Conservation (phyloP, 2,888 invertebrate species). For the Rhamnusium bicolor region DNA sequence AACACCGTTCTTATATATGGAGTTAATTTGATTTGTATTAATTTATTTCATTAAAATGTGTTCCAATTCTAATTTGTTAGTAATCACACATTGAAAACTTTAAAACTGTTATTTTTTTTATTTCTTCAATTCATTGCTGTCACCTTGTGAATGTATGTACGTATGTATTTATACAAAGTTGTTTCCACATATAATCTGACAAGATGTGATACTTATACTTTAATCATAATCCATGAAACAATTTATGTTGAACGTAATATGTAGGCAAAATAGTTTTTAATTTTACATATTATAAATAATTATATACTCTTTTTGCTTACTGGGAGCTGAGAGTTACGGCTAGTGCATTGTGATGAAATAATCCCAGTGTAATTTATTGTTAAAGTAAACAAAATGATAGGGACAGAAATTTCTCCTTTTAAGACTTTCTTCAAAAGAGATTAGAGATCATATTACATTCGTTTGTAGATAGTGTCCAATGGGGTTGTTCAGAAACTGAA, state of each 20-base stretch:
- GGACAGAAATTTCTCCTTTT: neutral
- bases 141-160: constrained; percentile 10
- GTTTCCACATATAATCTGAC: neutral
- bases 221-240: neutral
- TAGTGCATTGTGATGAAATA: neutral
- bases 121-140: constrained; percentile 21
- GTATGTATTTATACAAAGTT: neutral
- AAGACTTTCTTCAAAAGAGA: neutral
- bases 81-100: constrained; percentile 37
- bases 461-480: too few relatives aligned
- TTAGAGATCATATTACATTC: too few relatives aligned
- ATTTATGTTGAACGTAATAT: constrained; percentile 6
- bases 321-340: neutral
- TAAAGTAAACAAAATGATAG: neutral
- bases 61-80: constrained; percentile 56
- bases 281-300: neutral
- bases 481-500: too few relatives aligned
- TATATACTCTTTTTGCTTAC: neutral
- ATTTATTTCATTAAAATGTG: constrained; percentile 60
- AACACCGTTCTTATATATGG: constrained; percentile 54
- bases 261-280: neutral
- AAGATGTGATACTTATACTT: neutral
- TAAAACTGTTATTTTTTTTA: constrained; percentile 31
- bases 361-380: neutral
- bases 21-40: constrained; percentile 58